These are phyloP conservation scores for Hermaeophaga mercurialis DNA, from an alignment of 2,888 invertebrate species.

Conservation along the genomic window DNA sequence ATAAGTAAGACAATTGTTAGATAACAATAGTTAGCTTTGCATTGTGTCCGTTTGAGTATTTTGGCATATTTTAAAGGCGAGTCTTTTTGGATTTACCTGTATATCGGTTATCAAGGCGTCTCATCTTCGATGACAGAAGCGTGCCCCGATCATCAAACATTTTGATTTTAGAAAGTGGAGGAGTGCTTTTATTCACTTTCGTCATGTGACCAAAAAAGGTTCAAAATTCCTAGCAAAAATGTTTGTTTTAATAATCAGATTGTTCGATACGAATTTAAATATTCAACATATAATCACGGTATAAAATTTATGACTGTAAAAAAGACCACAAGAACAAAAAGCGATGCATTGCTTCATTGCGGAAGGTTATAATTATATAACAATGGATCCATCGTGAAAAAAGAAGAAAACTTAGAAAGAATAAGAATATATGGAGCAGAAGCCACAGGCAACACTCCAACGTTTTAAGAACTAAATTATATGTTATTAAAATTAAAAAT, in stretches of 20 bases:
- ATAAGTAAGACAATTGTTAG: slow-evolving; percentile 46
- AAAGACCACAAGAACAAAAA: slow-evolving; percentile 9
- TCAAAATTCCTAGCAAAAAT: no score
- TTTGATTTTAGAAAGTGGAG: no score
- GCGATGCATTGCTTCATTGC: slow-evolving; percentile 32
- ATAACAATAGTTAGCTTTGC: slow-evolving; percentile 46
- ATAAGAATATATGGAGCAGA: slow-evolving; percentile 50
- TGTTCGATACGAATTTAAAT: slow-evolving; percentile 11
- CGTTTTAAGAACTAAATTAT: slow-evolving; percentile 54
- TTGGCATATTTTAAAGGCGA: slow-evolving; percentile 48
- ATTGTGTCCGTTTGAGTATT: slow-evolving; percentile 46
- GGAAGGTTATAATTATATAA: slow-evolving; percentile 52
- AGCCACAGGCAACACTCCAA: slow-evolving; percentile 51
- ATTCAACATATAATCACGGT: slow-evolving; percentile 23
- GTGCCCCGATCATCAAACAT: no score
- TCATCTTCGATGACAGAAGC: slow-evolving; percentile 43
- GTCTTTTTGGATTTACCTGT: slow-evolving; percentile 41
- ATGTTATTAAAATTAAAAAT: slow-evolving; percentile 53
- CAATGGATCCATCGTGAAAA: slow-evolving; percentile 45
- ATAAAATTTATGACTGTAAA: slow-evolving; percentile 19
- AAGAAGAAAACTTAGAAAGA: slow-evolving; percentile 18
- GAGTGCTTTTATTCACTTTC: no score
- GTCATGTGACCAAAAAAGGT: no score
- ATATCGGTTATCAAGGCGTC: slow-evolving; percentile 36
- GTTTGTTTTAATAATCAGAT: no score